phyloP scores from a whole-genome alignment of 2,888 invertebrate genomes.

The Tribolium freemani region DNA sequence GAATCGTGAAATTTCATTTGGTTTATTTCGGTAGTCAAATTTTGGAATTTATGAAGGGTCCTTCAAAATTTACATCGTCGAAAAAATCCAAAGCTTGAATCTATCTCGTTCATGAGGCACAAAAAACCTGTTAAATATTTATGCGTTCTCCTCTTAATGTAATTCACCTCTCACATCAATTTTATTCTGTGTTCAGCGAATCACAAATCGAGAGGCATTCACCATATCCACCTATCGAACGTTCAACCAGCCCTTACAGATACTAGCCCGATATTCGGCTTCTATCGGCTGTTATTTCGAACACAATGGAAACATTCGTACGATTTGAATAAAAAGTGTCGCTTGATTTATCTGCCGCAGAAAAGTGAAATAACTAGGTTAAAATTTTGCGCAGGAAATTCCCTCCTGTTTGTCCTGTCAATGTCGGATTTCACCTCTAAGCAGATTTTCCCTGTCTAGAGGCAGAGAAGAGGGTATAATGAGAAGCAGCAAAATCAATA shows the following conservation, averaged over 20 bases:
- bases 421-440: conserved; percentile 38
- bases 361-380: too few relatives aligned
- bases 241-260: conserved; percentile 55
- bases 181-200: conserved; percentile 52
- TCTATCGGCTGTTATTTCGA: conserved; percentile 57
- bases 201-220: conserved; percentile 56
- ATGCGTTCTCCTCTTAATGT: conserved; percentile 32
- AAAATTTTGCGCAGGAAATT: too few relatives aligned
- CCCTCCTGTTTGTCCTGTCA: conserved; percentile 13
- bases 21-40: too few relatives aligned
- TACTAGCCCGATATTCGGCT: conserved; percentile 57
- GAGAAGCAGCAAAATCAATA: conserved; percentile 38
- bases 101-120: background rate
- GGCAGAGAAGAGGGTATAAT: conserved; percentile 40
- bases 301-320: conserved; percentile 58
- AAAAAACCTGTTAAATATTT: conserved; percentile 34
- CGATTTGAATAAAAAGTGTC: conserved; percentile 61
- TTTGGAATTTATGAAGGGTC: too few relatives aligned
- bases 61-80: background rate
- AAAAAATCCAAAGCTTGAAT: background rate
- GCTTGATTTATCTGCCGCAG: conserved; percentile 54
- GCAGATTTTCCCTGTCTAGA: conserved; percentile 39
- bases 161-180: conserved; percentile 44
- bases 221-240: conserved; percentile 55
- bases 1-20: too few relatives aligned